Conservation (phyloP, 2,797 vertebrate genomes). For the Phylloscopus collybita region DNA sequence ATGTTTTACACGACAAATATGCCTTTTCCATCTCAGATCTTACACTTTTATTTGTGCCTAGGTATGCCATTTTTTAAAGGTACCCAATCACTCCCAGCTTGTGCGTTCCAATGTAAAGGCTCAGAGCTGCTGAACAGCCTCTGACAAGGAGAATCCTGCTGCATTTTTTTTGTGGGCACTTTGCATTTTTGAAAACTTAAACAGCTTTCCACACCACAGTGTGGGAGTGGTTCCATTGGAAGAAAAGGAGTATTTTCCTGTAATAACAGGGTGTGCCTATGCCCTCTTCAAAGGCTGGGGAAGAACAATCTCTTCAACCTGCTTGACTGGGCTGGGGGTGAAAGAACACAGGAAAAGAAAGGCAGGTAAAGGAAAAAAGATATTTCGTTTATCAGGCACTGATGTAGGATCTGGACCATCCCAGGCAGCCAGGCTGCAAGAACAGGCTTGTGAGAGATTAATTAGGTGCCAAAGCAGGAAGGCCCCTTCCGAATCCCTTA, state of each 20-base stretch:
- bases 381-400: not conserved
- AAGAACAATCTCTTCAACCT: not conserved
- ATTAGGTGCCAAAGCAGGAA: constrained; percentile 72
- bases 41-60: not conserved
- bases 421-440: constrained; percentile 54
- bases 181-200: not conserved
- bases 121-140: not conserved
- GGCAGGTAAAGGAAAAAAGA: not conserved
- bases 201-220: not conserved
- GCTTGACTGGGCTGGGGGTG: not conserved
- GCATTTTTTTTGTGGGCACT: not conserved
- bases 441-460: constrained; percentile 73
- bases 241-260: not conserved
- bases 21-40: not conserved
- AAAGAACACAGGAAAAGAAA: not conserved
- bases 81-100: not conserved
- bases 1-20: not conserved
- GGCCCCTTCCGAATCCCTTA: constrained; percentile 58
- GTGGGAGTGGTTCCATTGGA: not conserved
- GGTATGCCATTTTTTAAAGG: not conserved
- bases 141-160: not conserved
- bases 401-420: not conserved
- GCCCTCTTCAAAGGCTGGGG: not conserved
- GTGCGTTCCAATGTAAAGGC: not conserved
- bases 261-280: not conserved